Percentiles rank a stretch among this genome's conserved stretches.
Conservation (phyloP, 1,140 invertebrate species). For the Drosophila rhopaloa region DNA sequence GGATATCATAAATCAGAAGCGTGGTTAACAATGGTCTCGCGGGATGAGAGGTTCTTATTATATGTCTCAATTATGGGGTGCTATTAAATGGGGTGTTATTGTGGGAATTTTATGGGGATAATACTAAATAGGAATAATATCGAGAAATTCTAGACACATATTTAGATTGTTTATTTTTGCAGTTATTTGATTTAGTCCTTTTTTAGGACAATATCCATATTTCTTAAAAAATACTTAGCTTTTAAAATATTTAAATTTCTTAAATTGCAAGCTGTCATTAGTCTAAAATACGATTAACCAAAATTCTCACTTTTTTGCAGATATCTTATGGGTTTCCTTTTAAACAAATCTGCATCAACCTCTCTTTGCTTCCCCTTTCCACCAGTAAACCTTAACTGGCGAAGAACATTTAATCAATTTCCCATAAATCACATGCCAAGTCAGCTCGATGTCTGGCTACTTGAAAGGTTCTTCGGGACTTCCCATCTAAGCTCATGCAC, state of each 20-base stretch:
- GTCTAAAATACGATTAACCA: neutral
- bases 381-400: neutral
- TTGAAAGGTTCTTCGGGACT: conserved; percentile 26
- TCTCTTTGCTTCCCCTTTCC: no score
- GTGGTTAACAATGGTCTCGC: neutral
- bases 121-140: no score
- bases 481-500: conserved; percentile 9
- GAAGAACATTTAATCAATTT: conserved; percentile 69
- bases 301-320: neutral
- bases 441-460: conserved; percentile 49
- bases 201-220: no score
- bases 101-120: no score
- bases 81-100: neutral
- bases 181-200: no score
- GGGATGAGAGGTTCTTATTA: neutral
- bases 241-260: no score
- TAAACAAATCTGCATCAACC: neutral
- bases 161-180: no score
- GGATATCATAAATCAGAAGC: conserved; percentile 35
- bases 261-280: neutral
- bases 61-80: neutral
- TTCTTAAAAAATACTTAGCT: no score
- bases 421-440: conserved; percentile 70
- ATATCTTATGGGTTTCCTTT: neutral
- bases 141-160: no score